These are phyloP conservation scores for Oncorhynchus gorbuscha DNA, from an alignment of 2,113 vertebrate genomes.

Conservation along the genomic window DNA sequence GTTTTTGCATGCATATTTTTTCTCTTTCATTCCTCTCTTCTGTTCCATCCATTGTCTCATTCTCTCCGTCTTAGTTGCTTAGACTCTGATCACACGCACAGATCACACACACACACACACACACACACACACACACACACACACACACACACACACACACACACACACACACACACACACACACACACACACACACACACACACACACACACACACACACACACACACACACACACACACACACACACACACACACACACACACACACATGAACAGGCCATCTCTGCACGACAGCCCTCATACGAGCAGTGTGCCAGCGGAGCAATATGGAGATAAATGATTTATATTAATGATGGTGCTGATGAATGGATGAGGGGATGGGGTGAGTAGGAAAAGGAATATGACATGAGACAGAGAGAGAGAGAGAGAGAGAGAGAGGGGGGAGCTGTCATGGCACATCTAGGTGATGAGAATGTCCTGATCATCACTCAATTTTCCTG, in stretches of 20 bases:
- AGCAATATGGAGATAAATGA: conserved; percentile 59
- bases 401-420: conserved; percentile 59
- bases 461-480: conserved; percentile 46
- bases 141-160: too few relatives aligned
- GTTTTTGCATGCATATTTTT: too few relatives aligned
- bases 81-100: too few relatives aligned
- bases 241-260: too few relatives aligned
- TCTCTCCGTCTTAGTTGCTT: background rate
- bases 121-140: too few relatives aligned
- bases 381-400: conserved; percentile 33
- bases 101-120: too few relatives aligned
- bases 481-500: conserved; percentile 46
- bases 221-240: too few relatives aligned
- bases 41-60: background rate
- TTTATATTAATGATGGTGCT: conserved; percentile 69
- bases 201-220: too few relatives aligned
- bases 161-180: background rate
- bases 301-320: conserved; percentile 1
- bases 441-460: conserved; percentile 40
- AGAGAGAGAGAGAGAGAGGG: conserved; percentile 37
- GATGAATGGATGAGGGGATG: conserved; percentile 36
- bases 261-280: background rate
- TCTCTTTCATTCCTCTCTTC: background rate
- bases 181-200: too few relatives aligned
- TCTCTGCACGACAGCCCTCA: background rate